A percentile compares a stretch with the other conserved stretches of the same genome.
Evolutionary conservation across 1,140 invertebrate species (phyloP).

Genomic region (Cryptotermes secundus): DNA sequence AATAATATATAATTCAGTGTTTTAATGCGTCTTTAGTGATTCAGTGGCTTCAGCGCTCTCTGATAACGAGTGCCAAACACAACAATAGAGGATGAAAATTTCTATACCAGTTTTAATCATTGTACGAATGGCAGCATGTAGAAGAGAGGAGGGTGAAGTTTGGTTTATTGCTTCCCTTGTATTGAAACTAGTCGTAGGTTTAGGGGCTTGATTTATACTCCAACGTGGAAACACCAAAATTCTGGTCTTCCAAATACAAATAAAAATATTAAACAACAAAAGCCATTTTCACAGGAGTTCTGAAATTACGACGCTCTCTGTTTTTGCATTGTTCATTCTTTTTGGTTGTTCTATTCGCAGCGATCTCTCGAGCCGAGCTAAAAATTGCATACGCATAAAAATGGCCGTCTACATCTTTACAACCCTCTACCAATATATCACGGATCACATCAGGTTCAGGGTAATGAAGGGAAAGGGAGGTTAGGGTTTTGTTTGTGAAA

Average conservation of each 20-base stretch:
- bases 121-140: neutral
- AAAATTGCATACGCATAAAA: neutral
- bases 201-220: neutral
- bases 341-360: neutral
- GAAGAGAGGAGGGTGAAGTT: neutral
- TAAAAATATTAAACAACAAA: slow-evolving; percentile 2
- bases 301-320: neutral
- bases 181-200: neutral
- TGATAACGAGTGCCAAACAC: neutral
- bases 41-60: neutral
- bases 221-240: neutral
- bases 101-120: neutral
- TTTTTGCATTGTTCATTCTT: neutral
- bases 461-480: neutral
- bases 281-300: slow-evolving; percentile 11
- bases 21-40: neutral
- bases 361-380: neutral
- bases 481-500: neutral
- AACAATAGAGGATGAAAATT: neutral
- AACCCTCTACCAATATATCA: slow-evolving; percentile 3
- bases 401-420: neutral
- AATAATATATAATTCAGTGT: neutral
- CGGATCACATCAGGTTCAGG: neutral
- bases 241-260: neutral
- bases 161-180: neutral